Evolutionary conservation across 2,888 invertebrate genomes (phyloP).

Genomic region (Sphaerophoria taeniata): DNA sequence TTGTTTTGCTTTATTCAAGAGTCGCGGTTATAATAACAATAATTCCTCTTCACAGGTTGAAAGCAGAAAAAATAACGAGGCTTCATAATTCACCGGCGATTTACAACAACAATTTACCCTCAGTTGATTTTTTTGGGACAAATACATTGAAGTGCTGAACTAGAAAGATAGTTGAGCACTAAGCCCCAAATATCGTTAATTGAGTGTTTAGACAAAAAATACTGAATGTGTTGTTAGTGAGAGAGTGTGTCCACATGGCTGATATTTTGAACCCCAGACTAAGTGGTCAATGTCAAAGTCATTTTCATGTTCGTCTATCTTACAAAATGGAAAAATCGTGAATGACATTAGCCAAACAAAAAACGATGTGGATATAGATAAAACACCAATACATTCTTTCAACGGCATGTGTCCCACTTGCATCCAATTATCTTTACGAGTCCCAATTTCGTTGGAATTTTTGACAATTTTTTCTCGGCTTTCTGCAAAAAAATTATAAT

Average conservation of each 20-base stretch:
- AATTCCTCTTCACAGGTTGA: constrained; percentile 23
- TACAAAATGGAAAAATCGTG: constrained; percentile 30
- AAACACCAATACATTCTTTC: neutral
- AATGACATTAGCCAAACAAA: neutral
- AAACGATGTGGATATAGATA: constrained; percentile 9
- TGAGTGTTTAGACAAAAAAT: constrained; percentile 33
- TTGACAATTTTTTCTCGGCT: constrained; percentile 28
- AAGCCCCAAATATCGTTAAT: constrained; percentile 51
- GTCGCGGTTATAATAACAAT: neutral
- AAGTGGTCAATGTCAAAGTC: constrained; percentile 73
- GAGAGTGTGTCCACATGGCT: neutral
- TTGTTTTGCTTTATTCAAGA: neutral
- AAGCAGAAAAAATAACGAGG: constrained; percentile 14
- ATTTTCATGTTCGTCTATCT: constrained; percentile 27
- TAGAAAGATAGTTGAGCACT: neutral
- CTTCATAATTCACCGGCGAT: constrained; percentile 52
- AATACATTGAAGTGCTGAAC: constrained; percentile 18
- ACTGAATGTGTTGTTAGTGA: neutral
- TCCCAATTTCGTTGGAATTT: constrained; percentile 24
- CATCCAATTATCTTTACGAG: constrained; percentile 52
- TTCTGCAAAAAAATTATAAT: constrained; percentile 58
- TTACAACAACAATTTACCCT: constrained; percentile 45
- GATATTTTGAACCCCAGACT: constrained; percentile 46
- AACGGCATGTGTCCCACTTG: constrained; percentile 56
- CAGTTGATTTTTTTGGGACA: constrained; percentile 1